Evolutionary conservation across 2,888 invertebrate genomes (phyloP).

Genomic region (Polyommatus icarus): DNA sequence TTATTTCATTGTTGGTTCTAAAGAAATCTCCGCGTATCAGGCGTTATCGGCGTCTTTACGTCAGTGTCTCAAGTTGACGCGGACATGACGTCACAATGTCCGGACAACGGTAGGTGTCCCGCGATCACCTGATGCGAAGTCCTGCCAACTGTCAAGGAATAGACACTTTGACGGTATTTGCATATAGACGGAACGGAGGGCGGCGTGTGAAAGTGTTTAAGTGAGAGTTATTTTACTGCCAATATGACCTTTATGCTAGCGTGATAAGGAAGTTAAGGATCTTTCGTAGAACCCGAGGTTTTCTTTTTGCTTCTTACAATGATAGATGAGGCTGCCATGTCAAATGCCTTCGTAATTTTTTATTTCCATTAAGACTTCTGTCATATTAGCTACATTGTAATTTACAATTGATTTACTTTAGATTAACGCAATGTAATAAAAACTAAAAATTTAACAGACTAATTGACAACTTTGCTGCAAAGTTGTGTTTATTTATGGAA

Average conservation of each 20-base stretch:
- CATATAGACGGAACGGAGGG: constrained; percentile 57
- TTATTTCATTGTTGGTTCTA: not conserved
- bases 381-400: constrained; percentile 7
- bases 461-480: not conserved
- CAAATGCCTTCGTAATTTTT: not conserved
- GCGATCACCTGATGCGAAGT: constrained; percentile 50
- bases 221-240: not conserved
- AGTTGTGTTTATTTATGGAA: not conserved
- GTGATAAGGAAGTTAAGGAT: not conserved
- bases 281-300: not conserved
- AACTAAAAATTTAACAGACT: not conserved
- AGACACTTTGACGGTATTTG: constrained; percentile 64
- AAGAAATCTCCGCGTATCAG: not conserved
- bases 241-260: not conserved
- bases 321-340: not conserved
- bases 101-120: constrained; percentile 43
- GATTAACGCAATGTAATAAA: not conserved
- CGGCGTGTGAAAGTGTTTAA: constrained; percentile 49
- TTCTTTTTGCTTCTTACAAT: constrained; percentile 24
- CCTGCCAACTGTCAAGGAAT: constrained; percentile 62
- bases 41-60: not conserved
- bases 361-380: not conserved
- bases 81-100: constrained; percentile 34
- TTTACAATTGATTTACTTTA: not conserved
- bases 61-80: not conserved